Base-by-base conservation (phyloP, 1,140 invertebrate genomes). In the Pissodes strobi region DNA sequence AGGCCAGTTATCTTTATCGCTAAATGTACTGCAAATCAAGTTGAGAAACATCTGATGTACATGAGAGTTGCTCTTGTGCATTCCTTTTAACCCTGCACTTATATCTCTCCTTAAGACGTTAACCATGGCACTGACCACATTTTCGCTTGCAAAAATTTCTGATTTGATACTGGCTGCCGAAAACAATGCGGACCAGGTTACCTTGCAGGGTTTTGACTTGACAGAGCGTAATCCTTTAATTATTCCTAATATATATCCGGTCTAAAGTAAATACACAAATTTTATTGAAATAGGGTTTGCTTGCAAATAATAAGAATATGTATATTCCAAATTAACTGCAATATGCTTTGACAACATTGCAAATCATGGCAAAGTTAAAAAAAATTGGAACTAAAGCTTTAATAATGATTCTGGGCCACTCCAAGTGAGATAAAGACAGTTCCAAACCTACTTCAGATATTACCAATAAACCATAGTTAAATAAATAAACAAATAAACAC, bases 11-110 rank as follows among this genome's bases (percentile, higher is more conserved):
- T 83, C 85, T 53, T 85, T 86, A 21, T 93, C 93, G 38, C 86
- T 82, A 80, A 90, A 95, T 10, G 89, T 91, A 64, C 87, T 83
- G 76, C 91, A 86, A 13, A 98, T 79, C 64, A 97, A 82, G 81
- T 94, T 96, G 55, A 92, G 90, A 27, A 91, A 90, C 9, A 97
- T 76, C 10, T 95, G 88, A 64, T 92, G 88, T n/a, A 92, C 86
- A 23, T 91, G 78, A 1, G 88, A 84, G 78, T 93, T 95, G n/a
- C 71, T 76, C 78, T 94, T 94, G 63, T 82, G 85, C 69, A 88
- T 88, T 59, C 91, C 90, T 70, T 81, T 84, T 68, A 85, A 76
- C 12, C 88, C 80, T 58, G 88, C 85, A 77, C 80, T 87, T 78
- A 83, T 79, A 69, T 96, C 93, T 39, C 91, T 80, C 70, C 91